phyloP scores from a whole-genome alignment of 1,140 invertebrate genomes.

The Cepaea nemoralis region DNA sequence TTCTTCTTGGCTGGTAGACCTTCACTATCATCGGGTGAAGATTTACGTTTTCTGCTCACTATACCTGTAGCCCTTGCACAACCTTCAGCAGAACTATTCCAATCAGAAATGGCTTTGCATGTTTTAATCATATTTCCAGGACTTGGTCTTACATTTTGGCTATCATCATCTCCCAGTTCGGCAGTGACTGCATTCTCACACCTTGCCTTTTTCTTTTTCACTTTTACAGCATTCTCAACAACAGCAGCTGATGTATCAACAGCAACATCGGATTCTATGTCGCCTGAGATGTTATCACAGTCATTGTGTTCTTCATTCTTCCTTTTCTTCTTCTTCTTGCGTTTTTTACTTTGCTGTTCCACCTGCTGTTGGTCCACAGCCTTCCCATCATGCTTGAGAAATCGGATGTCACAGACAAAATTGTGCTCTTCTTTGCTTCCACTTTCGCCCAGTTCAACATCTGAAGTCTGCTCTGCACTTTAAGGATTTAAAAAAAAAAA shows the following conservation, averaged over 20 bases:
- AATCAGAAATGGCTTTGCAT: too few relatives aligned
- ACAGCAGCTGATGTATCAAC: neutral
- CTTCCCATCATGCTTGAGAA: constrained; percentile 15
- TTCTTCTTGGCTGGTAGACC: neutral
- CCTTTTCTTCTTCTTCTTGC: constrained; percentile 4
- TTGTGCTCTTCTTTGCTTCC: neutral
- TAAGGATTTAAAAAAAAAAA: neutral
- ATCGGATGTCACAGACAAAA: neutral
- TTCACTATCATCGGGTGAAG: neutral
- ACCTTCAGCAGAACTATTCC: neutral
- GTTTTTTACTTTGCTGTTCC: neutral
- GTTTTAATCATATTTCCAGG: too few relatives aligned
- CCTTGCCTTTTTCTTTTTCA: neutral
- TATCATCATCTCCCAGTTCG: too few relatives aligned
- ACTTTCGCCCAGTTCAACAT: neutral
- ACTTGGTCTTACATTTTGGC: too few relatives aligned
- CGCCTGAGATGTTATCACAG: too few relatives aligned
- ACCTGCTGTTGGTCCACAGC: constrained; percentile 11
- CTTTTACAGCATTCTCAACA: neutral
- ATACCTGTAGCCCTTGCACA: neutral
- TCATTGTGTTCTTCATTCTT: neutral
- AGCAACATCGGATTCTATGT: neutral
- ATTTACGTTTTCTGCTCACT: neutral
- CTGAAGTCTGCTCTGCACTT: constrained; percentile 5
- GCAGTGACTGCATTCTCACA: neutral